Base-by-base conservation (phyloP, 2,797 vertebrate genomes). In the Trachurus trachurus region DNA sequence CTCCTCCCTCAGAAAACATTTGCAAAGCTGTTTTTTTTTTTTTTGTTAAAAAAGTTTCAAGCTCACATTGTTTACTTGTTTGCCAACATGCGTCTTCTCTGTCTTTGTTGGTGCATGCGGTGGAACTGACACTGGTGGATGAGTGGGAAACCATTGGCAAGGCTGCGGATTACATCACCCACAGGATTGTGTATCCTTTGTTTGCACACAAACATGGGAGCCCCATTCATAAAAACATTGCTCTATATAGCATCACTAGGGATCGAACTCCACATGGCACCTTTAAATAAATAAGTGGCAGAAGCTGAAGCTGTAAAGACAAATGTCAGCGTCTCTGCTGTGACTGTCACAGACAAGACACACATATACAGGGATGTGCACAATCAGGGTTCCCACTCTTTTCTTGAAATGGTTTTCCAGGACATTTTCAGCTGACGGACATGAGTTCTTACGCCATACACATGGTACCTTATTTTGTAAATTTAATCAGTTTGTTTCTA, bases 61-160 rank as follows among this genome's bases (percentile, higher is more conserved):
- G 26, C 31, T 16, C 53, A 40, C 50, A 10, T 17, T 26, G 40
- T 61, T 73, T 29, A 65, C 66, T 39, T 74, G 12, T 10, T 44
- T 52, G n/a, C 50, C 12, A 26, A 26, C 21, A 53, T 21, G 13
- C 49, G 21, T 52, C 21, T 52, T 22, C 8, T 17, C 16, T 19
- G 53, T 17, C n/a, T 60, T 39, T 39, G n/a, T 7, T 31, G 17
- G 52, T 5, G 9, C 50, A 29, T 4, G 11, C 31, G 12, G 31
- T 3, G 11, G 1, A 49, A 26, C 56, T 2, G 22, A 34, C n/a
- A 57, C 42, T n/a, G 37, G 59, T 31, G n/a, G 5, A 62, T 73
- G n/a, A 69, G 9, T 6, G 47, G 42, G 19, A 17, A 2, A 60
- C 17, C 17, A 45, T 3, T 49, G 15, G 31, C 21, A 56, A 26